phyloP scores from a whole-genome alignment of 2,888 invertebrate species.

The Dryobota labecula region DNA sequence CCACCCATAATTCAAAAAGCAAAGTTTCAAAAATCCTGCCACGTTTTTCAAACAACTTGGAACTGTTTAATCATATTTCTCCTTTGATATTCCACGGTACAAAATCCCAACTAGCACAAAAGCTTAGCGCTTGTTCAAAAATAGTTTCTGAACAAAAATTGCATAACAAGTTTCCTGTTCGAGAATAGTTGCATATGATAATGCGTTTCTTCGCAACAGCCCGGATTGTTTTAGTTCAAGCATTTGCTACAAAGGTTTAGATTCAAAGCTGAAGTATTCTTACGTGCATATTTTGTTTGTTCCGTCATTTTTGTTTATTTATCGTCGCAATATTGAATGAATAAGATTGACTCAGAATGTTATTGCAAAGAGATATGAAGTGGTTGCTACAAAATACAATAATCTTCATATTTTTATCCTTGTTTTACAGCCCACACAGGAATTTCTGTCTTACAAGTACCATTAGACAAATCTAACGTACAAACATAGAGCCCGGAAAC shows the following conservation, averaged over 20 bases:
- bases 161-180: slow-evolving; percentile 63
- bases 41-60: slow-evolving; percentile 40
- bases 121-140: slow-evolving; percentile 63
- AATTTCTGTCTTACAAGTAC: slow-evolving; percentile 1
- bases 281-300: slow-evolving; percentile 40
- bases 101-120: slow-evolving; percentile 59
- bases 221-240: slow-evolving; percentile 63
- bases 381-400: slow-evolving; percentile 18
- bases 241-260: slow-evolving; percentile 56
- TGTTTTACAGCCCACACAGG: neutral
- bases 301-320: slow-evolving; percentile 40
- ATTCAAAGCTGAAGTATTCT: slow-evolving; percentile 54
- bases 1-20: slow-evolving; percentile 44
- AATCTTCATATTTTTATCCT: neutral
- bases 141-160: slow-evolving; percentile 68
- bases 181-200: slow-evolving; percentile 66
- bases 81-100: slow-evolving; percentile 60
- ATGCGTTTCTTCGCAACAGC: slow-evolving; percentile 61
- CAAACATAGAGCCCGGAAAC: slow-evolving; percentile 20
- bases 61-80: slow-evolving; percentile 62
- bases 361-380: slow-evolving; percentile 19
- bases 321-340: slow-evolving; percentile 3
- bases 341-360: neutral
- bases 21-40: slow-evolving; percentile 31
- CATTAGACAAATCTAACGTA: slow-evolving; percentile 34